These are phyloP conservation scores for Crax fasciolata DNA, from an alignment of 2,797 vertebrate genomes.

Conservation along the genomic window DNA sequence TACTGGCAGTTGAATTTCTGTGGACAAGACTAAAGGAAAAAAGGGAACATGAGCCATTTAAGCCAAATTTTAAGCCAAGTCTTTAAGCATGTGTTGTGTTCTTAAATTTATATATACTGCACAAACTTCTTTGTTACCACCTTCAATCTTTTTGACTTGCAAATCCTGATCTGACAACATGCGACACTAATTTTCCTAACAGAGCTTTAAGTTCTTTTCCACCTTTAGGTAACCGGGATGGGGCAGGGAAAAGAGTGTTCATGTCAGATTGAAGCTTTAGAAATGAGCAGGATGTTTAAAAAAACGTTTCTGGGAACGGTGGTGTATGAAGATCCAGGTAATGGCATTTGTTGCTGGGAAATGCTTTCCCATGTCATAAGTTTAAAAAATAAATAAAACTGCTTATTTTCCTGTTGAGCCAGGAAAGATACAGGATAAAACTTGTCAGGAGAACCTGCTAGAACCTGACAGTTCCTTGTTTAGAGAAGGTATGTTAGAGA, in stretches of 20 bases:
- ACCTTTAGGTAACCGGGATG: neutral
- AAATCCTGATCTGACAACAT: neutral
- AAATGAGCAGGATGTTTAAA: neutral
- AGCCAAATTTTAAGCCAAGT: neutral
- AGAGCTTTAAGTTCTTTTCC: neutral
- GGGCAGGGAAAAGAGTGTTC: neutral
- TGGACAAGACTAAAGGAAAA: neutral
- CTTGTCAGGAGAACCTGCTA: fast-evolving
- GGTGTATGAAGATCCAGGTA: neutral
- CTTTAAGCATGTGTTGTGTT: neutral
- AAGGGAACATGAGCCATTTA: neutral
- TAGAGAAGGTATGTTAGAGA: neutral
- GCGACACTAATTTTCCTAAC: neutral
- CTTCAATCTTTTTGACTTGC: neutral
- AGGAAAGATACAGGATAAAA: neutral
- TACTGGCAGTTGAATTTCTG: neutral
- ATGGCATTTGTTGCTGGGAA: neutral
- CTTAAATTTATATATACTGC: neutral
- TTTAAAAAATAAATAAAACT: neutral
- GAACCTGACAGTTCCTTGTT: neutral
- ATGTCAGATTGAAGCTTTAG: neutral
- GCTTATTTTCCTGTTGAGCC: neutral
- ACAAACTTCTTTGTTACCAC: neutral
- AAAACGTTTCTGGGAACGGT: neutral
- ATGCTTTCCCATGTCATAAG: neutral